A percentile compares a stretch with the other conserved stretches of the same genome.
phyloP scores from a whole-genome alignment of 2,113 vertebrate species.

The Sporophila hypoxantha region DNA sequence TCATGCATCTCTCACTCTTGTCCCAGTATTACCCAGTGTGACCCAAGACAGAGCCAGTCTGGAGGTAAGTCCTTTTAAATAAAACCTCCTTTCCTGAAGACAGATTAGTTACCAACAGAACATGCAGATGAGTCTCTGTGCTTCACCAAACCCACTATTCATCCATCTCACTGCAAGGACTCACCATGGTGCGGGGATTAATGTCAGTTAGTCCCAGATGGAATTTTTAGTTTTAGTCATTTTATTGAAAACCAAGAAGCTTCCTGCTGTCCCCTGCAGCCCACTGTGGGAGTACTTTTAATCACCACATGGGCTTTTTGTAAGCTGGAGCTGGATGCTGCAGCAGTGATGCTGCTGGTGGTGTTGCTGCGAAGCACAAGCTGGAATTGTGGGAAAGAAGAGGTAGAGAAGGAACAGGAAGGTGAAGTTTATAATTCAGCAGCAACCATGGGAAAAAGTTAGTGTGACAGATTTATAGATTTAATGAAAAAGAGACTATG shows the following conservation, averaged over 20 bases:
- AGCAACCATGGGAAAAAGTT: slow-evolving; percentile 18
- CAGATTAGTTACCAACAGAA: background rate
- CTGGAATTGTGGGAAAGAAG: slow-evolving; percentile 1
- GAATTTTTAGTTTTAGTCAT: background rate
- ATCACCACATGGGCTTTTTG: slow-evolving; percentile 57
- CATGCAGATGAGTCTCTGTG: background rate
- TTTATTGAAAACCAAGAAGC: background rate
- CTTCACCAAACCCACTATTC: background rate
- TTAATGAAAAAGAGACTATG: slow-evolving; percentile 9
- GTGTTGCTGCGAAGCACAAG: background rate
- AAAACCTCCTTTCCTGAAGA: background rate
- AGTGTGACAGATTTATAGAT: slow-evolving; percentile 41
- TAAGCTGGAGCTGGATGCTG: slow-evolving; percentile 1
- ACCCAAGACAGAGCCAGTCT: background rate
- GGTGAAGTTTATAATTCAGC: slow-evolving; percentile 13
- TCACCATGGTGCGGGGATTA: background rate
- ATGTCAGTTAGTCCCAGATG: background rate
- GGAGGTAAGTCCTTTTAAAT: background rate
- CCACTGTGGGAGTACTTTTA: background rate
- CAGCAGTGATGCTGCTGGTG: slow-evolving; percentile 32
- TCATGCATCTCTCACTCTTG: background rate
- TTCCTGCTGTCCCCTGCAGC: background rate
- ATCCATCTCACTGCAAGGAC: background rate
- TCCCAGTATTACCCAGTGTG: background rate
- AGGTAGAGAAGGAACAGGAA: background rate